Percentiles rank a stretch among this genome's conserved stretches.
Conservation (phyloP, 2,113 vertebrate species). For the Todiramphus saurophagus region DNA sequence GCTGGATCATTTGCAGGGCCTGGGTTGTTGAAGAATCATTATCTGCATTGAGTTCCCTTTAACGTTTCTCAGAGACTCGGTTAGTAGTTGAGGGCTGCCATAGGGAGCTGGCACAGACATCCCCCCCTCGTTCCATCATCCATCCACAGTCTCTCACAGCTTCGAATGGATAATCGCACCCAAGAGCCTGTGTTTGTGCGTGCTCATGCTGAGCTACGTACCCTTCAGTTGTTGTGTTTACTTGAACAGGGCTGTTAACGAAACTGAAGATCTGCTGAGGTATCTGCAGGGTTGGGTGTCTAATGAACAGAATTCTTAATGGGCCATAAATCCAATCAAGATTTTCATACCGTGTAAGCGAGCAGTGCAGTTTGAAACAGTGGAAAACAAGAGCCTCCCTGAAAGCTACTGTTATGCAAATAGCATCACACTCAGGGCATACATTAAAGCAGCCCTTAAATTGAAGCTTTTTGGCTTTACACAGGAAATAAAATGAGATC, state of each 20-base stretch:
- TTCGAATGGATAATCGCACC: not conserved
- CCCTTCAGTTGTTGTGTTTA: not conserved
- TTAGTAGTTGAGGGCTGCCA: not conserved
- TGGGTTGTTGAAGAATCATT: not conserved
- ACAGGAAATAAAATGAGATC: not conserved
- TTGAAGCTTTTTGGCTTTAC: not conserved
- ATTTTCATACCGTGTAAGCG: not conserved
- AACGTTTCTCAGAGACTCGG: not conserved
- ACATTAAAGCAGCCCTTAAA: not conserved
- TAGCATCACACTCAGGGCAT: not conserved
- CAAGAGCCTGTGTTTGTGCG: rapidly evolving
- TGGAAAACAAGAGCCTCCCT: slow-evolving; percentile 1
- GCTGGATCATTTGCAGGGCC: not conserved
- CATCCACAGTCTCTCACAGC: not conserved
- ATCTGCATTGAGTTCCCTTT: not conserved
- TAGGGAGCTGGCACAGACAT: rapidly evolving
- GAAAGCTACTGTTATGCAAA: slow-evolving; percentile 33
- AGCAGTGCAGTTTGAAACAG: not conserved
- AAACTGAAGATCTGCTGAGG: not conserved
- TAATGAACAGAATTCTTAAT: not conserved
- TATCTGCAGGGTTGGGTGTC: not conserved
- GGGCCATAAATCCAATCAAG: not conserved
- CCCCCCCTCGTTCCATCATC: not conserved
- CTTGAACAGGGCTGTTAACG: not conserved
- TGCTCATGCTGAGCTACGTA: rapidly evolving